A percentile compares a stretch with the other conserved stretches of the same genome.
These are phyloP conservation scores for Clepsis dumicolana DNA, from an alignment of 2,888 invertebrate genomes.

Conservation along the genomic window DNA sequence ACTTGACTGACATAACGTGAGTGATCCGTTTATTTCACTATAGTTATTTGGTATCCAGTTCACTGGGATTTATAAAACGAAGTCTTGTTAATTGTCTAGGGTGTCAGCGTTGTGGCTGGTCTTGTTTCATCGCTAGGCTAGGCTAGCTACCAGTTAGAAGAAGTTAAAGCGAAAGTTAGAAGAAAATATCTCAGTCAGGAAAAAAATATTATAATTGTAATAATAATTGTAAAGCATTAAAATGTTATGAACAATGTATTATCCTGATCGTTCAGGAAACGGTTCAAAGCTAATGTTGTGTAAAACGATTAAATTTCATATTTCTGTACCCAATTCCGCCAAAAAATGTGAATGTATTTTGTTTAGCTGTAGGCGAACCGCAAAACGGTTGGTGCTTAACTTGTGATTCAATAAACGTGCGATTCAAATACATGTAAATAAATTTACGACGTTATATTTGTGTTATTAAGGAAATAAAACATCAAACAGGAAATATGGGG, in stretches of 20 bases:
- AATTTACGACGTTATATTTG: conserved; percentile 32
- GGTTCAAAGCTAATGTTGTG: not conserved
- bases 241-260: not conserved
- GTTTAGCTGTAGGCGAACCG: not conserved
- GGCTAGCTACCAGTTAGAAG: too few relatives aligned
- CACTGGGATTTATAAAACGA: not conserved
- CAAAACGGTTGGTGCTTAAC: conserved; percentile 1
- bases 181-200: too few relatives aligned
- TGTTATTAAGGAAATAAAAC: conserved; percentile 43
- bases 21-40: too few relatives aligned
- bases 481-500: conserved; percentile 42
- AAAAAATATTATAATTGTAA: too few relatives aligned
- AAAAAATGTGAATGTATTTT: conserved; percentile 4
- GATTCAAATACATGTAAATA: conserved; percentile 30
- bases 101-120: not conserved
- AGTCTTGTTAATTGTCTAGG: not conserved
- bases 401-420: not conserved
- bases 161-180: too few relatives aligned
- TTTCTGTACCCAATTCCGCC: not conserved
- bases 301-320: not conserved
- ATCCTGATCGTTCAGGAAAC: not conserved
- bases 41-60: not conserved
- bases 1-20: too few relatives aligned
- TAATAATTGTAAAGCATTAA: too few relatives aligned
- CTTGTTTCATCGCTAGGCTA: too few relatives aligned